Evolutionary conservation across 2,113 vertebrate species (phyloP), one percentile per base, ranked within the genome.

Genomic region (Neotoma lepida): DNA sequence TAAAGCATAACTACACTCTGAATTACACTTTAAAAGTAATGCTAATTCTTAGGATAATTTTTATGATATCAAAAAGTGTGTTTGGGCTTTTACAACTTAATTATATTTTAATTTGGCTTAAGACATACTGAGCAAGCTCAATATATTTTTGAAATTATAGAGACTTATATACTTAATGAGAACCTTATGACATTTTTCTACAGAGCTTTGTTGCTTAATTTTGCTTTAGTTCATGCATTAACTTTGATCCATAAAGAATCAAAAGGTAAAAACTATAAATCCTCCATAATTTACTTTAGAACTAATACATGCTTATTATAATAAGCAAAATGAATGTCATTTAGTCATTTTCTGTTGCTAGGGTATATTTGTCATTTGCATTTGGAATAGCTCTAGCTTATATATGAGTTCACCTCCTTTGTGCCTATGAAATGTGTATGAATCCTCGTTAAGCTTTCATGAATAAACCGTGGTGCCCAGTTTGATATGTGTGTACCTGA

Each of bases 51-150:
- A 84, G 26, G 64, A 70, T 89, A 33, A 61, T 18, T 94, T 95
- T 70, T 89, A 15, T 51, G 74, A 20, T 91, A 56, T 10, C 14
- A 87, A 94, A 90, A 39, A 86, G 1, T 91, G 1, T 51, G 4
- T 44, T 87, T 39, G 66, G 6, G 9, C 3, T 84, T 96, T 90
- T 56, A 91, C 13, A 87, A 54, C 89, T 91, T 95, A 22, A 73
- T 94, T 88, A 51, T 88, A 80, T 92, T 86, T 87, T 80, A 86
- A 93, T 2, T 89, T 89, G 68, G 56, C 89, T 87, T 89, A 89
- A 51, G 44, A 70, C n/a, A 88, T 51, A 71, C 24, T 24, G 93
- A 84, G 71, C 70, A 24, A 82, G 13, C 94, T 95, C 17, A 15
- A 35, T n/a, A 33, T 89, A n/a, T 4, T 94, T 80, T 82, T 90